Evolutionary conservation across 2,113 vertebrate species (phyloP).

Genomic region (Herpailurus yagouaroundi): DNA sequence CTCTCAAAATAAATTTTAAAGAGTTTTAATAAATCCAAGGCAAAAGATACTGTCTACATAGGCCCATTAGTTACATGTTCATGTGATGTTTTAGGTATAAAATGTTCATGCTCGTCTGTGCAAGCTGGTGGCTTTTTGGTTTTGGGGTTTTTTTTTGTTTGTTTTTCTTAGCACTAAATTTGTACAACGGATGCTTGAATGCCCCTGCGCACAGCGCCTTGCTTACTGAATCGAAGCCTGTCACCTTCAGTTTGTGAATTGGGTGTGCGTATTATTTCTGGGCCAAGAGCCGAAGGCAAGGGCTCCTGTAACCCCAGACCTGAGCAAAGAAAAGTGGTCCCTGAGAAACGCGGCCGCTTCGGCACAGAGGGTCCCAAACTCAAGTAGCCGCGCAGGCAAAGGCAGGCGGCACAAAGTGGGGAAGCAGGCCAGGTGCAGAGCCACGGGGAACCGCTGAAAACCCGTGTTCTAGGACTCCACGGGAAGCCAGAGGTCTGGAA

Average conservation of each 20-base stretch:
- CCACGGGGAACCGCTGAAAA: background rate
- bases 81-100: background rate
- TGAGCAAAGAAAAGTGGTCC: background rate
- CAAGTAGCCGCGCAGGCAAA: background rate
- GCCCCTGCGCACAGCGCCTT: fast-evolving
- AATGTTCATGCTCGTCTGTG: fast-evolving
- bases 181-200: background rate
- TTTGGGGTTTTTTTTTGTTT: no score
- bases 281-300: background rate
- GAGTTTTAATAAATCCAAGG: background rate
- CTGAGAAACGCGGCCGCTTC: background rate
- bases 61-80: background rate
- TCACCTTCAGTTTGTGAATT: background rate
- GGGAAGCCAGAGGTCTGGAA: background rate
- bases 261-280: background rate
- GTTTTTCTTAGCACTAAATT: background rate
- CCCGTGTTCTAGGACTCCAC: background rate
- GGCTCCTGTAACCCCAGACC: background rate
- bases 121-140: background rate
- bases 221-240: background rate
- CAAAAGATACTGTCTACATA: background rate
- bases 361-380: background rate
- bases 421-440: fast-evolving
- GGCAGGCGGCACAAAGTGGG: no score
- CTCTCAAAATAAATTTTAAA: no score